phyloP scores from a whole-genome alignment of 1,140 invertebrate genomes.

The Brachionus manjavacas region DNA sequence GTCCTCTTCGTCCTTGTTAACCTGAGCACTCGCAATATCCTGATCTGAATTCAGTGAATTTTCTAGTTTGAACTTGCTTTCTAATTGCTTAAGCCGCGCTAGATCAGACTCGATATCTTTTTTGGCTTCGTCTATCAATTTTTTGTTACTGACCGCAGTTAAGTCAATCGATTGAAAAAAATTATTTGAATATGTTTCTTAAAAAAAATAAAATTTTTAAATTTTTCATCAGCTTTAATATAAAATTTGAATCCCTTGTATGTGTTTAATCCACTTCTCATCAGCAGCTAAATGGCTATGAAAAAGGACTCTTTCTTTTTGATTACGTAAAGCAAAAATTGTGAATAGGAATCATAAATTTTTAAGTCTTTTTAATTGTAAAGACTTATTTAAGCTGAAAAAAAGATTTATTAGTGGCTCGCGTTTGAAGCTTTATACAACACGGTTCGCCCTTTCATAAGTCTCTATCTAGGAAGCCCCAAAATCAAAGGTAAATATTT shows the following conservation, averaged over 20 bases:
- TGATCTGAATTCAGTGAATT: neutral
- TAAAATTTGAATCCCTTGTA: neutral
- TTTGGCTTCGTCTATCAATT: conserved; percentile 30
- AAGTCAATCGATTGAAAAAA: neutral
- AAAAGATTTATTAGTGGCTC: neutral
- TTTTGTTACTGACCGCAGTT: neutral
- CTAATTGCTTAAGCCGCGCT: neutral
- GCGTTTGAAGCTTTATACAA: neutral
- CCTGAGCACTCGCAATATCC: neutral
- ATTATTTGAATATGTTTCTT: neutral
- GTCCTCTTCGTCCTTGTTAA: neutral
- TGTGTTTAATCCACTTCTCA: neutral
- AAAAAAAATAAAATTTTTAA: conserved; percentile 7
- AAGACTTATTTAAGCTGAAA: neutral
- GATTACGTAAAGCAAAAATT: neutral
- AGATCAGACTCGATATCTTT: conserved; percentile 20
- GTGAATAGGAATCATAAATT: neutral
- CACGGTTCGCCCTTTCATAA: neutral
- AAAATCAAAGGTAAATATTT: neutral
- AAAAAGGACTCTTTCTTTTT: neutral
- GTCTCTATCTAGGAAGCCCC: neutral
- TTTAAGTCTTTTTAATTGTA: neutral
- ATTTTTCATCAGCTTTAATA: neutral
- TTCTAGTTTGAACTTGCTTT: neutral
- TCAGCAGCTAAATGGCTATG: neutral